Conservation (phyloP, 2,113 vertebrate species). For the Cnemophilus loriae region DNA sequence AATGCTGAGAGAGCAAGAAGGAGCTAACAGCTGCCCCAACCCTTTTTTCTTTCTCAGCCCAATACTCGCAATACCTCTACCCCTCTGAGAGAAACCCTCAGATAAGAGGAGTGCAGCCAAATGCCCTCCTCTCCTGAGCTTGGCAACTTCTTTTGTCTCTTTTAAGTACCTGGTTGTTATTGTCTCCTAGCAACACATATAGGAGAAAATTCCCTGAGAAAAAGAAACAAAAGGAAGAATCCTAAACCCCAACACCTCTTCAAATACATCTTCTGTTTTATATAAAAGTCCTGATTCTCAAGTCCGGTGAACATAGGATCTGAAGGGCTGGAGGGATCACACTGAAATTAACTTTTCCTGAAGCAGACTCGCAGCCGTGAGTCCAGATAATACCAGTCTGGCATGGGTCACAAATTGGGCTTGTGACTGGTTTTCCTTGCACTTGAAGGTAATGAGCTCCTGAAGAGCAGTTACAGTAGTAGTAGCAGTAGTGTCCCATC, state of each 20-base stretch:
- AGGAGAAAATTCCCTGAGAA: background rate
- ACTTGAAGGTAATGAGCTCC: background rate
- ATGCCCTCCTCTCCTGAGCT: background rate
- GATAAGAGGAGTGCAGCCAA: background rate
- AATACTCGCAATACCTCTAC: rapidly evolving
- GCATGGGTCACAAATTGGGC: background rate
- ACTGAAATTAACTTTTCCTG: background rate
- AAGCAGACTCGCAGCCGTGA: background rate
- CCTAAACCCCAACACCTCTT: background rate
- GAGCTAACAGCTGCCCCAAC: background rate
- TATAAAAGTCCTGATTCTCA: background rate
- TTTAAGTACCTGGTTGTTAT: rapidly evolving
- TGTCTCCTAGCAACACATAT: background rate
- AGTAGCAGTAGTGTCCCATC: background rate
- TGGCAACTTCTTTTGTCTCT: background rate
- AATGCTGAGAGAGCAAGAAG: rapidly evolving
- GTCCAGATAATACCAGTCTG: background rate
- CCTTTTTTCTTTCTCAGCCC: background rate
- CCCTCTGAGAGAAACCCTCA: background rate
- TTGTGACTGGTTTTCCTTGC: background rate
- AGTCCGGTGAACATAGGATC: background rate
- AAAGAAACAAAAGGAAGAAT: background rate
- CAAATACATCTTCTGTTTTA: background rate
- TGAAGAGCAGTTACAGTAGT: background rate
- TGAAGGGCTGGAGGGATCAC: background rate